Evolutionary conservation across 2,113 vertebrate species (phyloP), one percentile per base, ranked within the genome.

Genomic region (Sinocyclocheilus rhinocerous): DNA sequence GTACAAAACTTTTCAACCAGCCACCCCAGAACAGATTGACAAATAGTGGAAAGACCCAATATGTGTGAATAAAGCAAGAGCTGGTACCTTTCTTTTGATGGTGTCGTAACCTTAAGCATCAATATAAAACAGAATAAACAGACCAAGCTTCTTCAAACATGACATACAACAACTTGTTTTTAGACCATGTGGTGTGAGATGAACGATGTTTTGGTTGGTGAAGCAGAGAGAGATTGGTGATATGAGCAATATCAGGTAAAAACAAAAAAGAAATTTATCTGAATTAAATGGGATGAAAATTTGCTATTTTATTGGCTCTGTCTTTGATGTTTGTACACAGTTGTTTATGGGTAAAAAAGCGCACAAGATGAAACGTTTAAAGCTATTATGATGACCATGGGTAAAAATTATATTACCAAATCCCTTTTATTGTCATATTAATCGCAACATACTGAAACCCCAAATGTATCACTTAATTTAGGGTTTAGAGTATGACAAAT

Each of bases 61-160:
- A 8, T 69, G 65, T 18, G 9, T 8, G 3, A 69, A 69, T 8
- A 69, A 69, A 69, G 15, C 29, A 69, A 70, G 0, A 13, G 16
- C 67, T 70, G 67, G 8, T 18, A 39, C 69, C 39, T 72, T 72
- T 4, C 69, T 22, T 72, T 72, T 72, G 69, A 72, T 72, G 69
- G 33, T 72, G 69, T 72, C 4, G 3, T 72, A 72, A 72, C 33
- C 69, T 39, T 72, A 72, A 72, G 69, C 18, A 33, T 39, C 69
- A 72, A 39, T 39, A 72, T 39, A 33, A 72, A 39, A 72, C 69
- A 72, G 33, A 72, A 72, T 39, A 72, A 72, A 72, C 33, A 69
- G 15, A 69, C 15, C 65, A 70, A 70, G 18, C 4, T 39, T 72
- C 33, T 36, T 39, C 33, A 72, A 22, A 72, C 7, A 1, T 22